Evolutionary conservation across 2,113 vertebrate genomes (phyloP).

Genomic region (Diadophis punctatus): DNA sequence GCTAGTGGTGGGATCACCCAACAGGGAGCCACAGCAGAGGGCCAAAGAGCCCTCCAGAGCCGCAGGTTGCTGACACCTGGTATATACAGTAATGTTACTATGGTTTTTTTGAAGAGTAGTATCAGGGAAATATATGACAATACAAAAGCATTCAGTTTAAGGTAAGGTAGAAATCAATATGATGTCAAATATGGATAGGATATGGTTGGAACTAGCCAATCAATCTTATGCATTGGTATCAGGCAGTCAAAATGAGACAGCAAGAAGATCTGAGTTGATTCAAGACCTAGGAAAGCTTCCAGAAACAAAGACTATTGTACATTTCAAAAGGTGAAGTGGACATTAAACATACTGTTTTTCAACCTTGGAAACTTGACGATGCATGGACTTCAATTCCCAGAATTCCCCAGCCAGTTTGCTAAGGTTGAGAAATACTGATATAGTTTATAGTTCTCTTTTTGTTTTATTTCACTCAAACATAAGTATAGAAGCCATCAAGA

Average conservation of each 20-base stretch:
- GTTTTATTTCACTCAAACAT: neutral
- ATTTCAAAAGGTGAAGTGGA: neutral
- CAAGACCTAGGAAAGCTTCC: neutral
- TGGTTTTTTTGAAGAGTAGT: neutral
- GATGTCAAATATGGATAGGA: neutral
- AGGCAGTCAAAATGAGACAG: neutral
- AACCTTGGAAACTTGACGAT: too few species aligned
- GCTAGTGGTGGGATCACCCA: too few species aligned
- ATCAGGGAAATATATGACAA: neutral
- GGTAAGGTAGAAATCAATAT: neutral
- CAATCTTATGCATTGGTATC: neutral
- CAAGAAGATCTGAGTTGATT: neutral
- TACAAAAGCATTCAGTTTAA: neutral
- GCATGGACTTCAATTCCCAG: too few species aligned
- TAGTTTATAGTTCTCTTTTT: neutral
- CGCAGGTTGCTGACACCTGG: too few species aligned
- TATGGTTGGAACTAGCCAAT: neutral
- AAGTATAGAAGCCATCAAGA: neutral
- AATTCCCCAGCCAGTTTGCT: too few species aligned
- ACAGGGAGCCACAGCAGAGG: too few species aligned
- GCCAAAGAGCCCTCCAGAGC: too few species aligned
- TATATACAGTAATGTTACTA: neutral
- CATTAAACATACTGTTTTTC: neutral
- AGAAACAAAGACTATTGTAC: neutral
- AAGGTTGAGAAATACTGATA: too few species aligned